Conservation (phyloP, 2,113 vertebrate species). For the Apodemus speciosus region DNA sequence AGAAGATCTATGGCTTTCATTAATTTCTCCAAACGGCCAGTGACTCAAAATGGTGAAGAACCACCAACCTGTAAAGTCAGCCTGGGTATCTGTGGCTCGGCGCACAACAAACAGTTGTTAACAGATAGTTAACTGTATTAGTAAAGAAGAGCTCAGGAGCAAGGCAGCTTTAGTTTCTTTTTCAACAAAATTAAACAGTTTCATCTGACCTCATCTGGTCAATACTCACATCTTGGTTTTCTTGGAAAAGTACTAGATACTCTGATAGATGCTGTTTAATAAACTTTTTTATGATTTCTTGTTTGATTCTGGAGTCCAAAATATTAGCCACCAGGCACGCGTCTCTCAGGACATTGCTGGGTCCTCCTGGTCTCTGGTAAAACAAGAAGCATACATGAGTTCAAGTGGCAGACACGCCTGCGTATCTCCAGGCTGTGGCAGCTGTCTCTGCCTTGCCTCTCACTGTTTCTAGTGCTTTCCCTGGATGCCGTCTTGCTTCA, state of each 20-base stretch:
- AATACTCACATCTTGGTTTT: constrained; percentile 97
- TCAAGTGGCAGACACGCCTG: constrained; percentile 50
- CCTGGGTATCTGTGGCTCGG: constrained; percentile 13
- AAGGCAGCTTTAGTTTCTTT: constrained; percentile 43
- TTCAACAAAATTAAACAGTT: constrained; percentile 62
- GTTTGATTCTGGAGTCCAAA: constrained; percentile 96
- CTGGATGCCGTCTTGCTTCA: constrained; percentile 48
- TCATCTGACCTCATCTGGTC: constrained; percentile 63
- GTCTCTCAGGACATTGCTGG: constrained; percentile 96
- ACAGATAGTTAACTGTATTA: constrained; percentile 16
- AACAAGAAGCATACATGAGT: constrained; percentile 72
- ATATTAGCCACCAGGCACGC: constrained; percentile 97
- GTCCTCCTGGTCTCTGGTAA: constrained; percentile 92
- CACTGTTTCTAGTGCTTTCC: constrained; percentile 46
- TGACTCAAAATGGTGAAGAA: constrained; percentile 52
- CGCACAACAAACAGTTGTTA: not conserved
- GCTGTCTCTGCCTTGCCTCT: constrained; percentile 27
- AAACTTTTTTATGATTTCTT: constrained; percentile 99
- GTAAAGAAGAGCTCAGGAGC: not conserved
- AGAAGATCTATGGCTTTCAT: constrained; percentile 47
- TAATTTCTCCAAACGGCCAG: constrained; percentile 46
- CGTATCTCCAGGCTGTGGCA: constrained; percentile 26
- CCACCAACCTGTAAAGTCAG: not conserved
- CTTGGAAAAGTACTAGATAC: constrained; percentile 98
- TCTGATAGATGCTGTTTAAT: constrained; percentile 97